Percentiles rank a stretch among this genome's conserved stretches.
These are phyloP conservation scores for Lepidochrysops patricia DNA, from an alignment of 2,888 invertebrate genomes.

Conservation along the genomic window DNA sequence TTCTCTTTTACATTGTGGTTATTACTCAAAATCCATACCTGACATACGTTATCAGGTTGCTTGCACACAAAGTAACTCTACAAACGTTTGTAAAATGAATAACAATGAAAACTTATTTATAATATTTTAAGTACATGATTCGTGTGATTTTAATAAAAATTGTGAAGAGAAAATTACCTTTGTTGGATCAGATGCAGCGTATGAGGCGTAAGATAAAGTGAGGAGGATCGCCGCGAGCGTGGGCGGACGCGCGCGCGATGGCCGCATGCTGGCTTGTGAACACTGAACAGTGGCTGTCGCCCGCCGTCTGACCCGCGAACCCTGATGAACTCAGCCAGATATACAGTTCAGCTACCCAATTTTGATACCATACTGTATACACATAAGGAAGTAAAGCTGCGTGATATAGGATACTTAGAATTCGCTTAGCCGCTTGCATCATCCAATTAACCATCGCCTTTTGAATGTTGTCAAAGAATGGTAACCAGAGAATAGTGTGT, in stretches of 20 bases:
- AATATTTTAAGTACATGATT: too few species aligned
- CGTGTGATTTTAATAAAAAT: background rate
- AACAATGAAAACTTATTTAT: background rate
- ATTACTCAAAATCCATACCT: slow-evolving; percentile 32
- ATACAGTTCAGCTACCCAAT: slow-evolving; percentile 68
- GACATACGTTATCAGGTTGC: slow-evolving; percentile 34
- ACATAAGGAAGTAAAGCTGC: slow-evolving; percentile 42
- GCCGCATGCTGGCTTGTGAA: slow-evolving; percentile 53
- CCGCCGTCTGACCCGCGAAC: slow-evolving; percentile 59
- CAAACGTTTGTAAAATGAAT: background rate
- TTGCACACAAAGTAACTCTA: slow-evolving; percentile 32
- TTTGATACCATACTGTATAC: slow-evolving; percentile 53
- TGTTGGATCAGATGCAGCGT: slow-evolving; percentile 17
- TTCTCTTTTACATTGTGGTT: background rate
- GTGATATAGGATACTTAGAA: slow-evolving; percentile 24
- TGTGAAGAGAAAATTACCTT: slow-evolving; percentile 13
- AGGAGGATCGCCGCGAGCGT: slow-evolving; percentile 21
- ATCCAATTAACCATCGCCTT: background rate
- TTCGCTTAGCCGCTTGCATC: slow-evolving; percentile 13
- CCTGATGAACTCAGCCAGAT: slow-evolving; percentile 59
- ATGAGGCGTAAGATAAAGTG: slow-evolving; percentile 12
- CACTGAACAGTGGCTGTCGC: slow-evolving; percentile 38
- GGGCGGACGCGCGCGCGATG: slow-evolving; percentile 31
- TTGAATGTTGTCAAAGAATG: background rate
- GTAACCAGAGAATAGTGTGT: too few species aligned